Conservation (phyloP, 2,888 invertebrate species). For the Allophyes oxyacanthae region DNA sequence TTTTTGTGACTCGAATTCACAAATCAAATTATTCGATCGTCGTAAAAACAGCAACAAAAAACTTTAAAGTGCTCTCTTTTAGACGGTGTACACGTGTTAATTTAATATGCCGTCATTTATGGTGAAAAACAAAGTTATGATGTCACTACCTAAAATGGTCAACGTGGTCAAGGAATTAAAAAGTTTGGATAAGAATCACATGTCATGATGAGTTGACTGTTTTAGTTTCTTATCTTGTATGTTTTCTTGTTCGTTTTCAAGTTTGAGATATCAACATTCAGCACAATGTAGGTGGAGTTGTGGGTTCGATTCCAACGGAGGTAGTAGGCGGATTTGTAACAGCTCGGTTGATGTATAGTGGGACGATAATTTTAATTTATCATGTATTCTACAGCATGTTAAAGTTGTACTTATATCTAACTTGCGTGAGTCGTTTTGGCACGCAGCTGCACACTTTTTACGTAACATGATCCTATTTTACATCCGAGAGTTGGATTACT, state of each 20-base stretch:
- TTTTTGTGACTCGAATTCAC: slow-evolving; percentile 54
- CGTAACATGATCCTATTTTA: slow-evolving; percentile 15
- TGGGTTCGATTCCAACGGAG: slow-evolving; percentile 41
- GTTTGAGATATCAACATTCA: slow-evolving; percentile 41
- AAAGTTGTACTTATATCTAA: slow-evolving; percentile 29
- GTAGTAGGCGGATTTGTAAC: slow-evolving; percentile 50
- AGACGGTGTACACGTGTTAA: slow-evolving; percentile 75
- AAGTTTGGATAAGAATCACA: slow-evolving; percentile 50
- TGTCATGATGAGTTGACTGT: slow-evolving; percentile 9
- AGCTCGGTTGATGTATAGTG: slow-evolving; percentile 41
- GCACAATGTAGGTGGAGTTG: slow-evolving; percentile 41
- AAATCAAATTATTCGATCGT: slow-evolving; percentile 56
- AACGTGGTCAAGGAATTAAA: slow-evolving; percentile 48
- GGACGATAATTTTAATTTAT: slow-evolving; percentile 50
- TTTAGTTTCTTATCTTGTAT: slow-evolving; percentile 29
- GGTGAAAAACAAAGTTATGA: slow-evolving; percentile 75
- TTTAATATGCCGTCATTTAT: slow-evolving; percentile 76
- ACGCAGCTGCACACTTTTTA: slow-evolving; percentile 27
- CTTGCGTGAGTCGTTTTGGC: slow-evolving; percentile 38
- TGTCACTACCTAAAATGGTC: slow-evolving; percentile 72
- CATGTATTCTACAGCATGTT: slow-evolving; percentile 30
- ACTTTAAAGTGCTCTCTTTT: slow-evolving; percentile 74
- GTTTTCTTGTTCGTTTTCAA: slow-evolving; percentile 41
- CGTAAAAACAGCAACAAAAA: slow-evolving; percentile 63
- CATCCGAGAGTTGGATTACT: slow-evolving; percentile 10